Base-by-base conservation (phyloP, 2,113 vertebrate genomes). In the Gymnarchus niloticus region DNA sequence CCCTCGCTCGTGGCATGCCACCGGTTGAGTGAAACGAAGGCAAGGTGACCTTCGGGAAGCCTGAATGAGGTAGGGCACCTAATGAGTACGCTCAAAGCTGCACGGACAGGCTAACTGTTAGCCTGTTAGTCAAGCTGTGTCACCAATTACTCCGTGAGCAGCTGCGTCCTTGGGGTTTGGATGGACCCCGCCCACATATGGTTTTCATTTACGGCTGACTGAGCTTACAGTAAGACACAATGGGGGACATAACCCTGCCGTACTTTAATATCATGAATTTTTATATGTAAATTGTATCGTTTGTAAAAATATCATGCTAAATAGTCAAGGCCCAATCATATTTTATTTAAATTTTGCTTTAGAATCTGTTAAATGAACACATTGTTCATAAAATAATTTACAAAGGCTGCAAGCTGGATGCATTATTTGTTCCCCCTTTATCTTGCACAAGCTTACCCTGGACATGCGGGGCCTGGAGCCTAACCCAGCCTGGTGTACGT, bases 151-250 rank as follows among this genome's bases (percentile, higher is more conserved):
- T 12, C 23, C 21, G 51, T 14, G 28, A 85, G 51, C 69, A 85
- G 84, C 37, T 57, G 73, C 6, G 51, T 21, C 73, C 23, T 23
- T 85, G 84, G 37, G 28, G 19, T 56, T 52, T 76, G 25, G 21
- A 25, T 8, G 28, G 61, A 28, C 73, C 51, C 49, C 52, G 23
- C 84, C 69, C 37, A 48, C 54, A 2, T 54, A 5, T 56, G 52
- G 33, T 46, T 78, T 57, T 57, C 33, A 80, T 69, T 69, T 84
- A n/a, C 5, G 57, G 84, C 80, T 23, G 37, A 41, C 52, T 85
- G 41, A 21, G 41, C 84, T 57, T 85, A 56, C 73, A 80, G 54
- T 56, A 80, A 85, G 28, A 17, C 65, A 19, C 33, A 0, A 1
- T 17, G 41, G 65, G 33, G 28, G 65, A 41, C 19, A 73, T 37